Conservation (phyloP, 2,888 invertebrate species). For the Caradrina kadenii region DNA sequence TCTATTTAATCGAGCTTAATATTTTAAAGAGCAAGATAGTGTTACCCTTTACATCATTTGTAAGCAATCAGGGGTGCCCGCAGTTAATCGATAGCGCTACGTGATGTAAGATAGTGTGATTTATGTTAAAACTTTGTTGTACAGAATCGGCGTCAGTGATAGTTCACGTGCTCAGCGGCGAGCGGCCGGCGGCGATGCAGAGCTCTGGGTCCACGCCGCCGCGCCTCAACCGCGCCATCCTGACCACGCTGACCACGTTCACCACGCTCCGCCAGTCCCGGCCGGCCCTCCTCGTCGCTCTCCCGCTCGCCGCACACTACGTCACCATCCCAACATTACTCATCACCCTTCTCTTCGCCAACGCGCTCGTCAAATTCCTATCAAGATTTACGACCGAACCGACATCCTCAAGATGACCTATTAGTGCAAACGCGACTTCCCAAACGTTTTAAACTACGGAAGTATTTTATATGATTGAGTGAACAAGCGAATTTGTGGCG, state of each 20-base stretch:
- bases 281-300: conserved; percentile 65
- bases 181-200: conserved; percentile 92
- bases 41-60: conserved; percentile 41
- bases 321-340: conserved; percentile 67
- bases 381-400: conserved; percentile 51
- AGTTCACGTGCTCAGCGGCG: conserved; percentile 95
- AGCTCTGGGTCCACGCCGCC: conserved; percentile 85
- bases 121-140: conserved; percentile 41
- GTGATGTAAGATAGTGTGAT: conserved; percentile 48
- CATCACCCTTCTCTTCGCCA: conserved; percentile 61
- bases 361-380: conserved; percentile 56
- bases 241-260: conserved; percentile 76
- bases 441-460: conserved; percentile 61
- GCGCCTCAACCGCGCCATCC: conserved; percentile 77
- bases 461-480: conserved; percentile 61
- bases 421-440: conserved; percentile 63
- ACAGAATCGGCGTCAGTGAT: conserved; percentile 95
- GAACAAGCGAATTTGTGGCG: conserved; percentile 59
- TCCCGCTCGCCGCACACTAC: conserved; percentile 69
- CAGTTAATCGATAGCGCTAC: conserved; percentile 39
- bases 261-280: conserved; percentile 74
- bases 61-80: conserved; percentile 33
- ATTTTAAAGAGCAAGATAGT: conserved; percentile 40
- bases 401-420: conserved; percentile 81
- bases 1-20: conserved; percentile 28